Percentiles rank a stretch among this genome's conserved stretches.
Evolutionary conservation across 2,888 invertebrate species (phyloP).

Genomic region (Gymnoscelis rufifasciata): DNA sequence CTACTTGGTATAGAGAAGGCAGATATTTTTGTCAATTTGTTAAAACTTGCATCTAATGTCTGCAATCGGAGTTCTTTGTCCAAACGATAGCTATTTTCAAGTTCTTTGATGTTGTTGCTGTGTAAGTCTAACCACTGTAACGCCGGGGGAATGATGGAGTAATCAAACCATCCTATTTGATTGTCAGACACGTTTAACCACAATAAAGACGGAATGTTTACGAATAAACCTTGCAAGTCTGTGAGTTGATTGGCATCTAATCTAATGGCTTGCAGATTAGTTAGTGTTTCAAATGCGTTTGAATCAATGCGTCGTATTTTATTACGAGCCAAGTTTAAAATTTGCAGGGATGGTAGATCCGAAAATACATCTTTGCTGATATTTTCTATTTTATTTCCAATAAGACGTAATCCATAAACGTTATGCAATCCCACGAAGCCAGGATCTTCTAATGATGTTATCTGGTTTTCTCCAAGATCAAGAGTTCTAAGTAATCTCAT

Average conservation of each 20-base stretch:
- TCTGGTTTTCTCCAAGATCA: slow-evolving; percentile 94
- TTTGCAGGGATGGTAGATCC: slow-evolving; percentile 89
- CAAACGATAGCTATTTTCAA: slow-evolving; percentile 86
- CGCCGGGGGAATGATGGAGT: slow-evolving; percentile 88
- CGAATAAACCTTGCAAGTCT: slow-evolving; percentile 90
- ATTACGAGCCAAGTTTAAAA: slow-evolving; percentile 93
- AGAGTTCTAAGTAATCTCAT: slow-evolving; percentile 92
- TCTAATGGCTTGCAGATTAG: slow-evolving; percentile 90
- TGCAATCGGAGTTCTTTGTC: slow-evolving; percentile 86
- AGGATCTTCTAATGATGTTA: slow-evolving; percentile 87
- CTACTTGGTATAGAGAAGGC: slow-evolving; percentile 89
- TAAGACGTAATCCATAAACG: slow-evolving; percentile 91
- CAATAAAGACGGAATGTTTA: slow-evolving; percentile 88
- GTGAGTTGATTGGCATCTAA: slow-evolving; percentile 91
- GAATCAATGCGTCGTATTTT: slow-evolving; percentile 87
- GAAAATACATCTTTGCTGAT: slow-evolving; percentile 88
- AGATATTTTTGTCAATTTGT: slow-evolving; percentile 88
- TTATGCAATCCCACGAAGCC: slow-evolving; percentile 91
- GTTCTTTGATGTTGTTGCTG: slow-evolving; percentile 88
- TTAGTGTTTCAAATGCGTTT: slow-evolving; percentile 88
- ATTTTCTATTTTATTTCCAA: slow-evolving; percentile 91
- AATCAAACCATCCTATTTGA: slow-evolving; percentile 92
- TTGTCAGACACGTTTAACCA: slow-evolving; percentile 96
- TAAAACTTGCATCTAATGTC: slow-evolving; percentile 94
- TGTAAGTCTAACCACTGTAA: slow-evolving; percentile 94